Conservation (phyloP, 2,113 vertebrate genomes). For the Acrocephalus arundinaceus region DNA sequence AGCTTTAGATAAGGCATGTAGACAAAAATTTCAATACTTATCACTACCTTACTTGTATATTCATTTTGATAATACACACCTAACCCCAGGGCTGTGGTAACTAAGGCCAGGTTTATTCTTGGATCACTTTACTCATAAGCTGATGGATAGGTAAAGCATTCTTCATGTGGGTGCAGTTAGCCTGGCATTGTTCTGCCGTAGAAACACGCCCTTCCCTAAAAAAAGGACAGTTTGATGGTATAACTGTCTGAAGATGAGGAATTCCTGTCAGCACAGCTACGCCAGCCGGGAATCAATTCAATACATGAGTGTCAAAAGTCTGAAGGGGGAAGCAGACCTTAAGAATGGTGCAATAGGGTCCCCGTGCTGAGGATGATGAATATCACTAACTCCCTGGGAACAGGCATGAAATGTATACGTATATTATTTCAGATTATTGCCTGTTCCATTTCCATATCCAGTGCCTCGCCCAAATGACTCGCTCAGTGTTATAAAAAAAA, state of each 20-base stretch:
- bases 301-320: not conserved
- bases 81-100: not conserved
- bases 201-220: not conserved
- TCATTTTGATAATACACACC: not conserved
- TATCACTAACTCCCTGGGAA: not conserved
- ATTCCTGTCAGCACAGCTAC: not conserved
- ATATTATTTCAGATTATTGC: slow-evolving; percentile 8
- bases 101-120: slow-evolving; percentile 11
- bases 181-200: not conserved
- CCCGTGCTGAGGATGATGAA: not conserved
- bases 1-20: not conserved
- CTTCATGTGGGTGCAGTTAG: not conserved
- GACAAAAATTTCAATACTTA: not conserved
- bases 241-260: not conserved
- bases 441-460: not conserved
- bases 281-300: not conserved
- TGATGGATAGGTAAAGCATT: not conserved
- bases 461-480: not conserved
- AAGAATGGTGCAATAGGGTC: not conserved
- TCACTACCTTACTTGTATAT: not conserved
- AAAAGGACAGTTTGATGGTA: not conserved
- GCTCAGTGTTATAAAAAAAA: slow-evolving; percentile 3
- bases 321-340: not conserved
- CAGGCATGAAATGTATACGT: not conserved
- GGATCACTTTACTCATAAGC: not conserved